Base-by-base conservation (phyloP, 92 coral and sea anemone species). In the Zoanthus gigantus region DNA sequence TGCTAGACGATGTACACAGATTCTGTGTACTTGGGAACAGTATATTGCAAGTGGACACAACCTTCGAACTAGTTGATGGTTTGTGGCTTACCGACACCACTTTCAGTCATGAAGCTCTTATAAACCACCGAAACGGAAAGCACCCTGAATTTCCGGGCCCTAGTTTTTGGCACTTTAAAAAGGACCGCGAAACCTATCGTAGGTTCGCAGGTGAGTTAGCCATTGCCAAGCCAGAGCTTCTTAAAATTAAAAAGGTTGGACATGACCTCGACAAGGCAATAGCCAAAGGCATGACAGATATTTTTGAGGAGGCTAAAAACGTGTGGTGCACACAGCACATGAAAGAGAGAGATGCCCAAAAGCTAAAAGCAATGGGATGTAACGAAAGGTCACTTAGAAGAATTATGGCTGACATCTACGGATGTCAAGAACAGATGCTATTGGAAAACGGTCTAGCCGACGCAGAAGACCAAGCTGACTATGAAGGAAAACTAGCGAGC, bases 61-160 rank as follows among this genome's bases (percentile, higher is more conserved):
- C 91, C 37, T 90, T 87, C 71, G 93, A 90, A 82, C 93, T 92
- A 30, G 93, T 92, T 17, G 89, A 90, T 48, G 93, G 91, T 77
- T 89, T 90, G 48, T 92, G 95, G 93, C 92, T 92, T 57, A 92
- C 93, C 2, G 92, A 92, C 76, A 92, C 90, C 28, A 85, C 92
- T 7, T 89, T 79, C 75, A 88, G 89, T 30, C 89, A 92, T 63
- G 87, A 92, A 45, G 88, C 92, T 4, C 42, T 37, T 34, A 34
- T 4, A 37, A 37, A 2, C 42, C 42, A 37, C 42, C 42, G 4
- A 37, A 73, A 73, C 54, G 75, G 81, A 32, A 89, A 92, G 75
- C 92, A 84, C 75, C 92, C 88, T 18, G 92, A 92, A 74, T 92
- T 92, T 37, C 94, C 92, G 5, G 92, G 94, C 11, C 88, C 92